Evolutionary conservation across 2,888 invertebrate species (phyloP).

Genomic region (Andrena marginata): DNA sequence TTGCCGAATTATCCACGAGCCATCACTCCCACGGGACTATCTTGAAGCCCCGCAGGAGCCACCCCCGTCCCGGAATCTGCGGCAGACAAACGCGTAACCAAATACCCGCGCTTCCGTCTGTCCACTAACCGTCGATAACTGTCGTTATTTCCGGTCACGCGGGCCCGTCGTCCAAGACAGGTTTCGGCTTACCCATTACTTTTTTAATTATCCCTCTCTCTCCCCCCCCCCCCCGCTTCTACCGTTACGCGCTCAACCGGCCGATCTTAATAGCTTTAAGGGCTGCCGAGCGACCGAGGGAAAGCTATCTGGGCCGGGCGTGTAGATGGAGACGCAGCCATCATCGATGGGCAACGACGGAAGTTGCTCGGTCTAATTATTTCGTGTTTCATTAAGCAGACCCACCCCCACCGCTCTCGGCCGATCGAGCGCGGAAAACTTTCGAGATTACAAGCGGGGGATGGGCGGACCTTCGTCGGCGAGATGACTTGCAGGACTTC

Average conservation of each 20-base stretch:
- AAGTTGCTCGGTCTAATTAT: slow-evolving; percentile 55
- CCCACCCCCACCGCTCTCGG: slow-evolving; percentile 1
- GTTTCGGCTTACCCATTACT: slow-evolving; percentile 76
- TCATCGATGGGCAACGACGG: slow-evolving; percentile 36
- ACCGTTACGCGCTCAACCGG: slow-evolving; percentile 76
- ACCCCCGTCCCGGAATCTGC: neutral
- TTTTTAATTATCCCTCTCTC: slow-evolving; percentile 77
- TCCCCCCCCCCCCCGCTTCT: slow-evolving; percentile 55
- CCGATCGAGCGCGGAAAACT: slow-evolving; percentile 52
- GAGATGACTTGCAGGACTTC: slow-evolving; percentile 38
- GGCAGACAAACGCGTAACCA: slow-evolving; percentile 1
- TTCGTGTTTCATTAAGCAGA: slow-evolving; percentile 62
- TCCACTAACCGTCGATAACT: slow-evolving; percentile 16
- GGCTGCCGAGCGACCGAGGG: slow-evolving; percentile 36
- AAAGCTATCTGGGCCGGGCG: slow-evolving; percentile 38
- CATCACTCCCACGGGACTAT: neutral
- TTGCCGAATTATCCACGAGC: neutral
- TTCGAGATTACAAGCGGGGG: slow-evolving; percentile 47
- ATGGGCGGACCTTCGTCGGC: neutral
- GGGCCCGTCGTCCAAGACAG: slow-evolving; percentile 39
- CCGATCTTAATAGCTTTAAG: slow-evolving; percentile 78
- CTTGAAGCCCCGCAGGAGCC: neutral
- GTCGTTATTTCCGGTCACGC: slow-evolving; percentile 51
- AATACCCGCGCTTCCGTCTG: neutral
- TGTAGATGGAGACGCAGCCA: slow-evolving; percentile 39